Percentiles rank a stretch among this genome's conserved stretches.
These are phyloP conservation scores for Cheirogaleus medius DNA, from an alignment of 2,113 vertebrate species.

Conservation along the genomic window DNA sequence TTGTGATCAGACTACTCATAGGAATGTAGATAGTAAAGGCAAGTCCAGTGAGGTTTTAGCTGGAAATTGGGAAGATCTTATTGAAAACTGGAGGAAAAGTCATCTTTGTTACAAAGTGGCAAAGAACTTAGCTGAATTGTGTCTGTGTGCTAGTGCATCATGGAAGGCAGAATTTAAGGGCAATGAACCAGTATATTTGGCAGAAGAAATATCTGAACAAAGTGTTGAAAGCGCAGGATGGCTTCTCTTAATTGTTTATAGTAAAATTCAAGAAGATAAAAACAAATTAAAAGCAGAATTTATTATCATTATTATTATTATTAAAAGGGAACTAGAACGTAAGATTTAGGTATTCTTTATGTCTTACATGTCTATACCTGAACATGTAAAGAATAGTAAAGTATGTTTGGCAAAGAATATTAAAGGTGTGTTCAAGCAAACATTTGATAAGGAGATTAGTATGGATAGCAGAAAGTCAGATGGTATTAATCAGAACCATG, in stretches of 20 bases:
- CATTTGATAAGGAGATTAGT: not conserved
- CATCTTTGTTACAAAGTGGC: not conserved
- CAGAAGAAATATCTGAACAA: not conserved
- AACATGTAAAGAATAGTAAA: too few species aligned
- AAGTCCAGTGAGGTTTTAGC: not conserved
- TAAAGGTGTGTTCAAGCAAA: not conserved
- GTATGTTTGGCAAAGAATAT: not conserved
- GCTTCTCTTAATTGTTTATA: not conserved
- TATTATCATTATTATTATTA: not conserved
- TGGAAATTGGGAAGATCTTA: not conserved
- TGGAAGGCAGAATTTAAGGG: not conserved
- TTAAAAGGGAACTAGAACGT: not conserved
- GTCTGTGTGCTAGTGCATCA: not conserved
- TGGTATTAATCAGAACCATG: not conserved
- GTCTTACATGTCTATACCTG: too few species aligned
- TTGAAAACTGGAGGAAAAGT: not conserved
- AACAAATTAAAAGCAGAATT: not conserved
- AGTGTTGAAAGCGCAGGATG: not conserved
- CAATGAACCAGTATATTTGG: not conserved
- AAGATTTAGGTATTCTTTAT: not conserved
- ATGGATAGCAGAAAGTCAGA: not conserved
- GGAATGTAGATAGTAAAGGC: not conserved
- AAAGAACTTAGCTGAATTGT: not conserved
- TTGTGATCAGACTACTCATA: not conserved
- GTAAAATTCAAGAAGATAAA: not conserved